These are phyloP conservation scores for Diadophis punctatus DNA, from an alignment of 2,113 vertebrate species.

Conservation along the genomic window DNA sequence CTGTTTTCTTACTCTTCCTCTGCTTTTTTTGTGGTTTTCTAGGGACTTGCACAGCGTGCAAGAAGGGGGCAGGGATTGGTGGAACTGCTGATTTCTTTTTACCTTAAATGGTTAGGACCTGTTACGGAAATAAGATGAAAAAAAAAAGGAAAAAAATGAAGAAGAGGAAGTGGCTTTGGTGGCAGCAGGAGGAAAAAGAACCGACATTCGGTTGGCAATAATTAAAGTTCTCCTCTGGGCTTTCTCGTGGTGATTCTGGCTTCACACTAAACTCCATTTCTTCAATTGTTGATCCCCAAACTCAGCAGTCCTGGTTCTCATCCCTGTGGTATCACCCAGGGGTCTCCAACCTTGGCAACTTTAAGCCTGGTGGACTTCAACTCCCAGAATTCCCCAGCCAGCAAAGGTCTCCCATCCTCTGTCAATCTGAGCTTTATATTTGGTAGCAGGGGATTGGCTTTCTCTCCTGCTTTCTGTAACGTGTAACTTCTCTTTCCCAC, in stretches of 20 bases:
- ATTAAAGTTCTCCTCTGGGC: background rate
- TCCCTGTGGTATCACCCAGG: background rate
- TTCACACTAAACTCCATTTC: background rate
- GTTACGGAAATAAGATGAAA: slow-evolving; percentile 4
- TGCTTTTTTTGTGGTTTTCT: background rate
- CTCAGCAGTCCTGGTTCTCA: background rate
- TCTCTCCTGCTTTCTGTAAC: background rate
- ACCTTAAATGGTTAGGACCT: slow-evolving; percentile 35
- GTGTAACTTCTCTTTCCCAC: background rate
- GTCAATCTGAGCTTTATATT: background rate
- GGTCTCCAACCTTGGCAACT: too few relatives aligned
- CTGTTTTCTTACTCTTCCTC: background rate
- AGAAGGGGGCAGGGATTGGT: background rate
- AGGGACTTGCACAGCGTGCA: background rate
- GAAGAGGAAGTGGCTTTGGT: slow-evolving; percentile 9
- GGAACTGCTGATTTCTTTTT: slow-evolving; percentile 23
- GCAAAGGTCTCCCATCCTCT: background rate
- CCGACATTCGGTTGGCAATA: background rate
- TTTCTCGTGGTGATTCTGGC: background rate
- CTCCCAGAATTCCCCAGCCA: too few relatives aligned
- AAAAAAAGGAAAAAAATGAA: background rate
- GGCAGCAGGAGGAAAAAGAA: background rate
- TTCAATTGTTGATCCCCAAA: background rate
- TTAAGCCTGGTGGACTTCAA: too few relatives aligned
- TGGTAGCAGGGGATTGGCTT: background rate